These are phyloP conservation scores for Eulemur rubriventer DNA, from an alignment of 2,797 vertebrate species.

Conservation along the genomic window DNA sequence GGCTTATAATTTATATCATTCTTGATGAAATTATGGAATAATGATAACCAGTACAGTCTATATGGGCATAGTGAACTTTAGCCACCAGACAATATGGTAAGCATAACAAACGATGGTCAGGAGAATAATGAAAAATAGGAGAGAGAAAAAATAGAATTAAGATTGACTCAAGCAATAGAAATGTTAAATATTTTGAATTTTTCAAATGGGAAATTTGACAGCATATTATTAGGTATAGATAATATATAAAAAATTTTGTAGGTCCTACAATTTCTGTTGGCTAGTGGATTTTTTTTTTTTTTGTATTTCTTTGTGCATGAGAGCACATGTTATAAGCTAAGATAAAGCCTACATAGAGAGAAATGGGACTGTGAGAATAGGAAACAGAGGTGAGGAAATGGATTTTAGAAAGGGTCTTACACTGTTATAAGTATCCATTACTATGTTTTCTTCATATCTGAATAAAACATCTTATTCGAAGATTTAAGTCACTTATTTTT, in stretches of 20 bases:
- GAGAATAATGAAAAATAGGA: neutral
- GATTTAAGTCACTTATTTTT: neutral
- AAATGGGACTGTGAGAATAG: neutral
- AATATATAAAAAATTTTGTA: neutral
- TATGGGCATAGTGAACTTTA: neutral
- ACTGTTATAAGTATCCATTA: neutral
- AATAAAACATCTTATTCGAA: neutral
- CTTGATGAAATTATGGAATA: neutral
- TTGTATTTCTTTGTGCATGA: neutral
- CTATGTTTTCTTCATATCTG: neutral
- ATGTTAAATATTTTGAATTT: neutral
- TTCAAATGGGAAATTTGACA: neutral
- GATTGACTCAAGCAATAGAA: neutral
- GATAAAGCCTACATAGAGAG: neutral
- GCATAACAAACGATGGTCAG: neutral
- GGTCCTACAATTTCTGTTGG: neutral
- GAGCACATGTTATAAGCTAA: neutral
- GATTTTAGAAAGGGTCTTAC: neutral
- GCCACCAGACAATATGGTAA: neutral
- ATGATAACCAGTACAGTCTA: neutral
- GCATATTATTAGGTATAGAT: neutral
- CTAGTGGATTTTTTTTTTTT: neutral
- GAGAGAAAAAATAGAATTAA: neutral
- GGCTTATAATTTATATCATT: neutral
- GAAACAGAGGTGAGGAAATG: neutral